A percentile compares a stretch with the other conserved stretches of the same genome.
phyloP scores from a whole-genome alignment of 2,797 vertebrate species.

The Champsocephalus gunnari region DNA sequence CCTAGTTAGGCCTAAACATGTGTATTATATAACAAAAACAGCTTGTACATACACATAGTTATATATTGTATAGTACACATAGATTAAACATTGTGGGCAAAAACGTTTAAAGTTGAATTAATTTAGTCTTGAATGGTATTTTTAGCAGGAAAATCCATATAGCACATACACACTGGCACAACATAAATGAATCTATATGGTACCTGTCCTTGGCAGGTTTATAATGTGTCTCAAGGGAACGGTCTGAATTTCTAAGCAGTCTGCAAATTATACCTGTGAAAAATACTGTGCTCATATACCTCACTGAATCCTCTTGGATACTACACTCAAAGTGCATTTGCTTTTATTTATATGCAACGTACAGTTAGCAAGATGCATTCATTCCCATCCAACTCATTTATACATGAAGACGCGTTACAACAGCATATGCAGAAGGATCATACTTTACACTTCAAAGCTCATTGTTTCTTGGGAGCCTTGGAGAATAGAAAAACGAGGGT shows the following conservation, averaged over 20 bases:
- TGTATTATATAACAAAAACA: background rate
- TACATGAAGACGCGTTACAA: conserved; percentile 29
- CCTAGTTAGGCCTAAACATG: background rate
- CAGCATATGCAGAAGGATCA: conserved; percentile 43
- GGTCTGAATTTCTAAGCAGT: conserved; percentile 10
- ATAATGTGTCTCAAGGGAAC: background rate
- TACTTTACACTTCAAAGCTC: conserved; percentile 76
- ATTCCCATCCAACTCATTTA: conserved; percentile 49
- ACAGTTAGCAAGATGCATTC: conserved; percentile 30
- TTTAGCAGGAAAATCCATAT: background rate
- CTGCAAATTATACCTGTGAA: background rate
- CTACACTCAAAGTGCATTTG: conserved; percentile 8
- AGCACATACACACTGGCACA: background rate
- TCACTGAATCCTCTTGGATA: background rate
- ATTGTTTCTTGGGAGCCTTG: conserved; percentile 52
- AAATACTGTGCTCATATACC: background rate
- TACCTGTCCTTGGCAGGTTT: background rate
- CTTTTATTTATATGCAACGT: conserved; percentile 2
- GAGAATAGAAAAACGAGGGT: conserved; percentile 43
- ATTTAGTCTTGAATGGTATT: background rate
- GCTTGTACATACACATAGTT: background rate
- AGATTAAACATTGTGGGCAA: too few species aligned
- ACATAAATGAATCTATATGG: background rate
- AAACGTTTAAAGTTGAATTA: background rate
- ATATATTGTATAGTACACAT: too few species aligned